phyloP scores from a whole-genome alignment of 2,888 invertebrate genomes.

The Malachius bipustulatus region DNA sequence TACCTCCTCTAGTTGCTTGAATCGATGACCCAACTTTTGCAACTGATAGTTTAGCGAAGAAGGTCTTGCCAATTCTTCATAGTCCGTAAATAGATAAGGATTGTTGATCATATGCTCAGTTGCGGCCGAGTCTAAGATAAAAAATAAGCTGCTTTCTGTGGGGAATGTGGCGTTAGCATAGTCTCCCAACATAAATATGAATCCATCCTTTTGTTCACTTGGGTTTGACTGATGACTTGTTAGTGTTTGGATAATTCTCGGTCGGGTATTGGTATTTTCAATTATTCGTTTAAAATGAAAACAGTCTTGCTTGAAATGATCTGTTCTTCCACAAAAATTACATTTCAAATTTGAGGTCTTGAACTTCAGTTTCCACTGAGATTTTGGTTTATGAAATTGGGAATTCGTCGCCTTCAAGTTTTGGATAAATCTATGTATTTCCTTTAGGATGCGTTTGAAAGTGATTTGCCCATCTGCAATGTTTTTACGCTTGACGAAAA shows the following conservation, averaged over 20 bases:
- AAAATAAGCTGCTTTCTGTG: too few relatives aligned
- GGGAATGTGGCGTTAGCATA: not conserved
- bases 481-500: too few relatives aligned
- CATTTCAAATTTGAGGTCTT: too few relatives aligned
- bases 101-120: conserved; percentile 18
- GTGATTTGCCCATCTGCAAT: conserved; percentile 4
- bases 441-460: conserved; percentile 11
- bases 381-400: conserved; percentile 12
- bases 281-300: conserved; percentile 19
- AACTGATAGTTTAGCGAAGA: conserved; percentile 11
- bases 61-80: conserved; percentile 9
- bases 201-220: not conserved
- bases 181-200: conserved; percentile 2
- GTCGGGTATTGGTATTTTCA: too few relatives aligned
- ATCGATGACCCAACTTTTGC: too few relatives aligned
- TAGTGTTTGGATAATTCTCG: too few relatives aligned
- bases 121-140: conserved; percentile 16
- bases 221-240: too few relatives aligned
- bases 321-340: too few relatives aligned
- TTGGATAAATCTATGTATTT: conserved; percentile 14
- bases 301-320: too few relatives aligned
- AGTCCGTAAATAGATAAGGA: conserved; percentile 16
- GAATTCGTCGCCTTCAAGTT: conserved; percentile 14
- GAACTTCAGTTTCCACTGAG: too few relatives aligned
- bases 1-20: too few relatives aligned